Base-by-base conservation (phyloP, 2,797 vertebrate genomes). In the Galaxias olidus region DNA sequence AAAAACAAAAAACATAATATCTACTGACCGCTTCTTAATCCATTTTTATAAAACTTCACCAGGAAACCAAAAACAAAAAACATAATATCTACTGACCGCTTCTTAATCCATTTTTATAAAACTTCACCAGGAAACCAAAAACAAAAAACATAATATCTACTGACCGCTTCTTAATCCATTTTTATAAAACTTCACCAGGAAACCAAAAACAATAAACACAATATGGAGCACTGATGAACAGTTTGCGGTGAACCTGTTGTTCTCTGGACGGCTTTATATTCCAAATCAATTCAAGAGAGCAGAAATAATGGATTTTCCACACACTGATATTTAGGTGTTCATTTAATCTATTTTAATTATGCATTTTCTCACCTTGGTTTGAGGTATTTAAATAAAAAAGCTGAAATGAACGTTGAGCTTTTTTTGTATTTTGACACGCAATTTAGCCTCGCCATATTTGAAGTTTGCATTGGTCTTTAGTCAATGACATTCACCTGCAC, bases 261-360 rank as follows among this genome's bases (percentile, higher is more conserved):
- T 55, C 15, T 54, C 73, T 71, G 76, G 59, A 63, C 58, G 15
- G 67, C 60, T 55, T 45, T 49, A 73, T 57, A 73, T 71, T 72
- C 62, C 54, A 72, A 59, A 78, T 79, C 69, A 66, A 76, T 73
- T 82, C 56, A 81, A 79, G 78, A 77, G 63, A 71, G 70, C 71
- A 66, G 48, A 30, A 46, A 68, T 76, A 83, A 79, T 49, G 1
- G 52, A 82, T 81, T 84, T 64, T 63, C 51, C 46, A 49, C 67
- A 68, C 55, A 43, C 43, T 69, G 62, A 69, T 49, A 71, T 59
- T 30, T 30, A 30, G 20, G 42, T 57, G 59, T 46, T 55, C 51
- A 66, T 77, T 62, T 73, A 72, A 71, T 69, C 62, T 19, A 53
- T 69, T 76, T 66, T 60, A 60, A 70, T 62, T 10, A 42, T 74